These are phyloP conservation scores for Orchesella cincta DNA, from an alignment of 1,140 invertebrate genomes.

Conservation along the genomic window DNA sequence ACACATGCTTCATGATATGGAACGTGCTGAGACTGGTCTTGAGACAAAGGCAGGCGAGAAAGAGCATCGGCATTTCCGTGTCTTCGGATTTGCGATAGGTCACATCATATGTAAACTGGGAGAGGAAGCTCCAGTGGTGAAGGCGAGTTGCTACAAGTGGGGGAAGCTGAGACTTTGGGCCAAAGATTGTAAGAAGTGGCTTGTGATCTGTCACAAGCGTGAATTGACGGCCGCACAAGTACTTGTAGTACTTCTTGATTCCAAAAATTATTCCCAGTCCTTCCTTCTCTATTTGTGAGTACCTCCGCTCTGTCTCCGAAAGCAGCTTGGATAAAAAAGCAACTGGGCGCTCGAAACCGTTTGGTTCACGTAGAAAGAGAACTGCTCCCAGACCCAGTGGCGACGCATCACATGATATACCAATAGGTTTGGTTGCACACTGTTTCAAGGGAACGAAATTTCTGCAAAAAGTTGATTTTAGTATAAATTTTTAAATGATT, in stretches of 20 bases:
- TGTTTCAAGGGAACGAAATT: too few relatives aligned
- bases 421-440: conserved; percentile 16
- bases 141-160: conserved; percentile 52
- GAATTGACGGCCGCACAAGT: conserved; percentile 53
- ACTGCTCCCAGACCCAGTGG: conserved; percentile 51
- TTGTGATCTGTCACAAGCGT: conserved; percentile 40
- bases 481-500: too few relatives aligned
- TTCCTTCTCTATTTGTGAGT: conserved; percentile 51
- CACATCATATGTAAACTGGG: conserved; percentile 54
- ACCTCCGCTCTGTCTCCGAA: conserved; percentile 56
- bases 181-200: neutral
- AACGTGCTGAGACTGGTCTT: neutral
- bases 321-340: conserved; percentile 54
- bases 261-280: conserved; percentile 56
- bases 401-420: conserved; percentile 47
- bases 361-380: conserved; percentile 47
- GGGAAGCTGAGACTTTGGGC: neutral
- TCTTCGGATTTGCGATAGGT: conserved; percentile 51
- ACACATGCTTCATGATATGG: neutral
- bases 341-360: conserved; percentile 45
- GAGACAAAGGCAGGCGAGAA: too few relatives aligned
- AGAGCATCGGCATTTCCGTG: conserved; percentile 53
- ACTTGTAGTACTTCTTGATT: conserved; percentile 58
- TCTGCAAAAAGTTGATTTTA: too few relatives aligned
- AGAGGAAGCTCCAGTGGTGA: conserved; percentile 54